phyloP scores from a whole-genome alignment of 37 sponge, comb jelly and placozoan genomes.

The Chondrilla cf. caribensis region DNA sequence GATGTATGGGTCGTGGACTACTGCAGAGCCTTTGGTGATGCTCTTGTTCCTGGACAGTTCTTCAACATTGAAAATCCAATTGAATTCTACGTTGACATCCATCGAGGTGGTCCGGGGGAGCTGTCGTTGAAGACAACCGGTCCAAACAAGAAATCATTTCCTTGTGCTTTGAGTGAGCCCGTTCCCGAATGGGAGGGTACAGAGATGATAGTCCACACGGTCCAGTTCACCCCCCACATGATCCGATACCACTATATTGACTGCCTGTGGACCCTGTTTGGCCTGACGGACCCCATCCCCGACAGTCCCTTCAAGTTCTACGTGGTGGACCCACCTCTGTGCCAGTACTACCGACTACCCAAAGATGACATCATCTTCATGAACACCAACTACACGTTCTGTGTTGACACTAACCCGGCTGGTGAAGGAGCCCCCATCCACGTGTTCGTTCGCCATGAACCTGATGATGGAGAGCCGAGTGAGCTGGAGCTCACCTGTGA shows the following conservation, averaged over 20 bases:
- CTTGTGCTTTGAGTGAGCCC: slow-evolving; percentile 7
- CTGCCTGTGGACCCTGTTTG: slow-evolving; percentile 13
- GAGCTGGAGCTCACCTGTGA: not conserved
- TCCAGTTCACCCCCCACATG: slow-evolving; percentile 19
- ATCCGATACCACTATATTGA: not conserved
- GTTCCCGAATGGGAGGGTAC: slow-evolving; percentile 6
- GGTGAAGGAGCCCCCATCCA: slow-evolving; percentile 15
- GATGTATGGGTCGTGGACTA: slow-evolving; percentile 29
- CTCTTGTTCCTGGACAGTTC: slow-evolving; percentile 28
- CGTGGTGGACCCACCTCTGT: slow-evolving; percentile 54
- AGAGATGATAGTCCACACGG: slow-evolving; percentile 9
- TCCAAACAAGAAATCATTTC: not conserved
- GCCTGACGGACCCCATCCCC: slow-evolving; percentile 46
- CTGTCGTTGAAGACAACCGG: slow-evolving; percentile 22
- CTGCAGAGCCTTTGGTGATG: slow-evolving; percentile 29
- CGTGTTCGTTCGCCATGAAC: slow-evolving; percentile 14
- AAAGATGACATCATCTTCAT: slow-evolving; percentile 8
- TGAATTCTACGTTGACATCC: slow-evolving; percentile 49
- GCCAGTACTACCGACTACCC: not conserved
- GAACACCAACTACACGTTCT: not conserved
- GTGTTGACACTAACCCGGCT: slow-evolving; percentile 14
- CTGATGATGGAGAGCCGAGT: not conserved
- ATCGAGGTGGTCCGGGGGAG: slow-evolving; percentile 62
- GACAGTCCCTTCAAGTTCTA: slow-evolving; percentile 78
- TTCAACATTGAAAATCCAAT: slow-evolving; percentile 45